phyloP scores from a whole-genome alignment of 2,113 vertebrate genomes.

The Columba janthina region DNA sequence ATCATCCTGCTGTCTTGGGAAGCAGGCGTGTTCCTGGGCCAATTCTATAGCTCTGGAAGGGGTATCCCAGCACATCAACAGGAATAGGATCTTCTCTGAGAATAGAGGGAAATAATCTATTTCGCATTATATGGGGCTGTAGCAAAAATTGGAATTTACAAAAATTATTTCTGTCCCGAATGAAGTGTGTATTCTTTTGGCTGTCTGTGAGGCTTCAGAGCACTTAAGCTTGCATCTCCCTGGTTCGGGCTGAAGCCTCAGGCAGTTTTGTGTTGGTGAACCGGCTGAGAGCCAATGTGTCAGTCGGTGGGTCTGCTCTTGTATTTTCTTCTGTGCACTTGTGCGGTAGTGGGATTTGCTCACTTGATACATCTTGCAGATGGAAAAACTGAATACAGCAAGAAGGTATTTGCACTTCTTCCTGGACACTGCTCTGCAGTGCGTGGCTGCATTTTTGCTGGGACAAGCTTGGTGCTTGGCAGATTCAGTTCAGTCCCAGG shows the following conservation, averaged over 20 bases:
- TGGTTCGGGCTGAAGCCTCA: background rate
- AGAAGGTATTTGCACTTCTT: conserved; percentile 3
- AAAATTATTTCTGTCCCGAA: background rate
- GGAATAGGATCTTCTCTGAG: background rate
- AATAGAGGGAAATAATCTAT: background rate
- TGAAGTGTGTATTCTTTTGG: rapidly evolving
- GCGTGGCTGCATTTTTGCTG: background rate
- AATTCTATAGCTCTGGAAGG: background rate
- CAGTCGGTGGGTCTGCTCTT: background rate
- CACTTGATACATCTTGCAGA: background rate
- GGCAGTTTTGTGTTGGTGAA: background rate
- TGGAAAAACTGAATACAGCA: background rate
- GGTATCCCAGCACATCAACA: background rate
- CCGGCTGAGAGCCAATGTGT: background rate
- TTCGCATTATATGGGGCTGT: background rate
- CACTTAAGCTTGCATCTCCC: background rate
- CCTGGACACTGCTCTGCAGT: rapidly evolving
- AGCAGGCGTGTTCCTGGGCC: background rate
- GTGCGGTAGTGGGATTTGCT: background rate
- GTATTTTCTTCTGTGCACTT: background rate
- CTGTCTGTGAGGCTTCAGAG: background rate
- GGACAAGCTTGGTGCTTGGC: background rate
- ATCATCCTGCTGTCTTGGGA: rapidly evolving
- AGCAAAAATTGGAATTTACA: background rate
- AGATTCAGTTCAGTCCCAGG: background rate